Conservation (phyloP, 2,113 vertebrate genomes). For the Microtus ochrogaster region DNA sequence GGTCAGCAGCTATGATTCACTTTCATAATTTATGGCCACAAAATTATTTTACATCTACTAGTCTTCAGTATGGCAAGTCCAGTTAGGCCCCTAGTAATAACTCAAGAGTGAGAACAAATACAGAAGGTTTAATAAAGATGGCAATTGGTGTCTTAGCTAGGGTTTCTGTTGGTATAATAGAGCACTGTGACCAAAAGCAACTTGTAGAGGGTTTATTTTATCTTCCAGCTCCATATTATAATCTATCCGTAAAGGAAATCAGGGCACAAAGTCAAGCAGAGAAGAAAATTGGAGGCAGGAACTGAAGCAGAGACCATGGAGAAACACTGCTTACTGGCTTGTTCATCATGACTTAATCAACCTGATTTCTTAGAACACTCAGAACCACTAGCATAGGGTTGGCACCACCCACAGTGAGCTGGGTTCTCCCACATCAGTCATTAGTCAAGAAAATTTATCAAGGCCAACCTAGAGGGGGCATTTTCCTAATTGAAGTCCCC, state of each 20-base stretch:
- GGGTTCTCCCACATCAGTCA: too few relatives aligned
- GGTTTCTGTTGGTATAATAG: neutral
- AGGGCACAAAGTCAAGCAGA: neutral
- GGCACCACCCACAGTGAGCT: neutral
- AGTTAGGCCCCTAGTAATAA: constrained; percentile 8
- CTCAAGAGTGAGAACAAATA: constrained; percentile 19
- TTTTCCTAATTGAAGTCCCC: neutral
- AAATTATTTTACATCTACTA: neutral
- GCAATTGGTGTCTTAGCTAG: neutral
- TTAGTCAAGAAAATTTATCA: too few relatives aligned
- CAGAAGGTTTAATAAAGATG: constrained; percentile 15
- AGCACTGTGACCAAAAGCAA: neutral
- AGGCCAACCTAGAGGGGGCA: neutral
- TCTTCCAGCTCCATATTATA: neutral
- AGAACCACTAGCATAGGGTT: neutral
- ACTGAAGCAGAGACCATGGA: neutral
- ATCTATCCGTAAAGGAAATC: too few relatives aligned
- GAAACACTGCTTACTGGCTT: neutral
- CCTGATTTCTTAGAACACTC: neutral
- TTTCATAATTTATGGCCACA: constrained; percentile 12
- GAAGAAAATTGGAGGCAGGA: neutral
- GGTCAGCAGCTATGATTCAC: neutral
- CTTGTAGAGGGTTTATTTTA: neutral
- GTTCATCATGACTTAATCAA: neutral
- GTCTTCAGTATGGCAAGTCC: neutral